Evolutionary conservation across 1,140 invertebrate genomes (phyloP), one percentile per base, ranked within the genome.

Genomic region (Pachypsylla venusta): DNA sequence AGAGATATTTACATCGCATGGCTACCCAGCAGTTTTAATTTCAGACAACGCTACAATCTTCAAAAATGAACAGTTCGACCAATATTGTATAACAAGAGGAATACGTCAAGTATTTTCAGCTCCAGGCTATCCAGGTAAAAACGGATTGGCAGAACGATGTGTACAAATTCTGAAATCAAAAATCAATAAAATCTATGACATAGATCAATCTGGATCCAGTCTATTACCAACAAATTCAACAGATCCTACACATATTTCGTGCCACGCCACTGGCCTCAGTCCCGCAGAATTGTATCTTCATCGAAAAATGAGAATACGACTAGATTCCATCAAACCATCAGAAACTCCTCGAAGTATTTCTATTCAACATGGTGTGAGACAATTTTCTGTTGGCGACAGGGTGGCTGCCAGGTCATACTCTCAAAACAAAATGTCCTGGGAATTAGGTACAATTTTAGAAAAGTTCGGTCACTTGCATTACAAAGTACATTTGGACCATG

Each of bases 91-190:
- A 1, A 19, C 25, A 7, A 24, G 19, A 3, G 63, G 62, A 19
- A 60, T 71, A 10, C 65, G 65, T 27, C n/a, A n/a, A n/a, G 67
- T 55, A 12, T 66, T 67, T 28, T 59, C 65, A 24, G 60, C 68
- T 16, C 67, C 68, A 1, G 61, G 66, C n/a, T 64, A 71, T 55
- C 69, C 69, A 27, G 65, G 68, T 1, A 69, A 66, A n/a, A 70
- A 70, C 58, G 68, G 68, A 0, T 63, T 64, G 10, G 68, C 69
- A 0, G 67, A 70, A 60, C 65, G 69, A 20, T 64, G 66, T 58
- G 64, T 69, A 1, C 65, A 64, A 58, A 66, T 63, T 19, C 67
- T 70, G 56, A 70, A 69, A 63, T 58, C 62, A 58, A 69, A 67
- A 64, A 63, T 65, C 22, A 25, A 16, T 28, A 65, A 61, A 66